Evolutionary conservation across 2,113 vertebrate genomes (phyloP), one percentile per base, ranked within the genome.

Genomic region (Panthera uncia): DNA sequence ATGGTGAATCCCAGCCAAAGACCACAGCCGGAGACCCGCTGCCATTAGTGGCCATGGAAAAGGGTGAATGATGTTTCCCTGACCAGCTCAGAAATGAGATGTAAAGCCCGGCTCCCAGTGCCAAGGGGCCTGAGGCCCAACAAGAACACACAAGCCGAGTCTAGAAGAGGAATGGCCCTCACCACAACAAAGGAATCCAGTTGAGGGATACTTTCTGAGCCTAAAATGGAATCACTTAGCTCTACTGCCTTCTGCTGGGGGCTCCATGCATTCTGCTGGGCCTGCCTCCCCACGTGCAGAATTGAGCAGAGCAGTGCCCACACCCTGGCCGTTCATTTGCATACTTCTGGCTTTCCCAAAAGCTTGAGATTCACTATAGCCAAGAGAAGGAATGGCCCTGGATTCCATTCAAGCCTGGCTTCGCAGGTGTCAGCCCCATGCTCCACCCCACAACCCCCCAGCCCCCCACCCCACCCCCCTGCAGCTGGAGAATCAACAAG

Each of bases 251-350:
- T 29, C 4, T 25, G 10, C 19, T 9, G 16, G 27, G 73, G 38
- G 19, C 1, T 18, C 31, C 41, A 19, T 61, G 57, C 57, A 61
- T 61, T 19, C 57, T 61, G 57, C 18, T 55, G 55, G 55, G 18
- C 55, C 55, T 55, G 55, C 55, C 55, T 55, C 55, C 55, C 16
- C 16, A 5, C 3, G 52, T 15, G 15, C 52, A 55, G 52, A 55
- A 15, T 5, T 29, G 38, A 65, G 82, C 55, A 23, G 27, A 13
- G 41, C 29, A 18, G 23, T 9, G 13, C 14, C 25, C 57, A 79
- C 16, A n/a, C 31, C 57, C 0, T 0, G 73, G 38, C 31, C 41
- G 6, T 0, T 0, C 57, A 19, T 45, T 63, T 61, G 38, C 18
- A n/a, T 29, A 55, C 27, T 38, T 55, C 63, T 7, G 31, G 25